Evolutionary conservation across 2,113 vertebrate genomes (phyloP).

Genomic region (Psilopsiagon aurifrons): DNA sequence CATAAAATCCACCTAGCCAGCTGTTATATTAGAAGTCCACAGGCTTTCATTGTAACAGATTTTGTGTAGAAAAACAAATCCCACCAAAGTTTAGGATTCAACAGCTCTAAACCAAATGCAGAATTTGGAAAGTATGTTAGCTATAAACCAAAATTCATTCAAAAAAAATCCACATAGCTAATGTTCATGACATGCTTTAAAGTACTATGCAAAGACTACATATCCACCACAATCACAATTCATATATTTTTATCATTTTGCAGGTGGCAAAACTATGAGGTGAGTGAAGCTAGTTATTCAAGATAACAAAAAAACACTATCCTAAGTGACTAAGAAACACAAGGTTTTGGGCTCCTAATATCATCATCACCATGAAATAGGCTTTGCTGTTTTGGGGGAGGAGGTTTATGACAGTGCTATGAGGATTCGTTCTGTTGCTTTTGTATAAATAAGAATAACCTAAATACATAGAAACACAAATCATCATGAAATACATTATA

Average conservation of each 20-base stretch:
- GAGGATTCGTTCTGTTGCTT: not conserved
- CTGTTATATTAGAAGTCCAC: not conserved
- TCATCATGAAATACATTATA: not conserved
- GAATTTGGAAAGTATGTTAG: not conserved
- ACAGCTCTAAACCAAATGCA: not conserved
- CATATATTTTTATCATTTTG: not conserved
- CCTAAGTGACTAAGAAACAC: not conserved
- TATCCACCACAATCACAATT: not conserved
- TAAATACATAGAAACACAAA: not conserved
- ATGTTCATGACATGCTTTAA: fast-evolving
- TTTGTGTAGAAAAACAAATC: not conserved
- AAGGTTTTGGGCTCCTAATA: not conserved
- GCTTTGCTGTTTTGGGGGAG: not conserved
- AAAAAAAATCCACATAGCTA: not conserved
- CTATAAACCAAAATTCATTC: not conserved
- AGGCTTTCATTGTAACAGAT: not conserved
- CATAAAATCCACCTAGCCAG: not conserved
- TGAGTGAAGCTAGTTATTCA: not conserved
- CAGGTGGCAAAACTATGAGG: not conserved
- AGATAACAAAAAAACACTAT: not conserved
- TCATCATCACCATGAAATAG: not conserved
- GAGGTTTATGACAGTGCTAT: not conserved
- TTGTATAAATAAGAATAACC: not conserved
- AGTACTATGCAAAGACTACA: not conserved
- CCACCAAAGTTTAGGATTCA: not conserved